These are phyloP conservation scores for Sebastes cheni DNA, from an alignment of 2,797 vertebrate genomes.

Conservation along the genomic window DNA sequence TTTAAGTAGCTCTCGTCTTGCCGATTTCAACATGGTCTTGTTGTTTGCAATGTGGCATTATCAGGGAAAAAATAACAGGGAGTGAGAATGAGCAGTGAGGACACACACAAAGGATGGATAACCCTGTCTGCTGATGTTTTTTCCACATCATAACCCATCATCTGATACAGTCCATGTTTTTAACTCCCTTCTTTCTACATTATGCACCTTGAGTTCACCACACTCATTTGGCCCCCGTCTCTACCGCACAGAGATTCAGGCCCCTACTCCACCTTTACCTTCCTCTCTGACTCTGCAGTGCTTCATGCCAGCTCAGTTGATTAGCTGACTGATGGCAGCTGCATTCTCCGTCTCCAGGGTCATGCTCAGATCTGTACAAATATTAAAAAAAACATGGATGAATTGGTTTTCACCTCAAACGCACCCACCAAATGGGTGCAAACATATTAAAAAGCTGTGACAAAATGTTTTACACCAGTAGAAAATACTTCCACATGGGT, in stretches of 20 bases:
- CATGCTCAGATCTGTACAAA: neutral
- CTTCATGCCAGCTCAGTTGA: neutral
- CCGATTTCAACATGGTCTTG: too few relatives aligned
- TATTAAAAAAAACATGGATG: neutral
- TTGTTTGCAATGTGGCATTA: too few relatives aligned
- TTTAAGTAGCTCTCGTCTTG: too few relatives aligned
- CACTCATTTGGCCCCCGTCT: neutral
- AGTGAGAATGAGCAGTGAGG: constrained; percentile 4
- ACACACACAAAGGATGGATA: neutral
- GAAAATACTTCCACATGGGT: neutral
- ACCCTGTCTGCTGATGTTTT: neutral
- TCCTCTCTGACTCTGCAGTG: constrained; percentile 2
- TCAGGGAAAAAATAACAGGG: neutral
- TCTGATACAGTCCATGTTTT: neutral
- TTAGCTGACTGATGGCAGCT: constrained; percentile 1
- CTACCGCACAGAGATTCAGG: neutral
- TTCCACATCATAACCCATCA: constrained; percentile 9
- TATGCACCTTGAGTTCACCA: constrained; percentile 9
- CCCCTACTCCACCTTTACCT: neutral
- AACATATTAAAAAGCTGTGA: neutral
- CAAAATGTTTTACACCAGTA: neutral
- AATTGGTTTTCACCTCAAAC: neutral
- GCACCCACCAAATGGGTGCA: neutral
- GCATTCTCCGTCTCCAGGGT: neutral
- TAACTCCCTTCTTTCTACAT: neutral